phyloP scores from a whole-genome alignment of 2,797 vertebrate species.

The Enteromius thamalakanensis region DNA sequence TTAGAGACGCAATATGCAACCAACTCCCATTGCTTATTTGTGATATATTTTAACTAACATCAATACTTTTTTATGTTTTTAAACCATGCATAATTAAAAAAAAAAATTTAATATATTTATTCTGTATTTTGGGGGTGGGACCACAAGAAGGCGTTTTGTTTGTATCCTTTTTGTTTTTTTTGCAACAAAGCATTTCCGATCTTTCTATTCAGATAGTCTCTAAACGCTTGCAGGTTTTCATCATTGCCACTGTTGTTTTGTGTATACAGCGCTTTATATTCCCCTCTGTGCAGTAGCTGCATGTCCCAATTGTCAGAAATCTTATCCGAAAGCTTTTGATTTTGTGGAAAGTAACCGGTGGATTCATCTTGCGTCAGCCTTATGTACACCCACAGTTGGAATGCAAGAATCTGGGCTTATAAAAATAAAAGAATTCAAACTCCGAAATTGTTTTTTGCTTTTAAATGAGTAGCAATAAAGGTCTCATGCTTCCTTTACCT shows the following conservation, averaged over 20 bases:
- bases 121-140: constrained; percentile 36
- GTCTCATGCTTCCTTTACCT: not conserved
- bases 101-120: constrained; percentile 46
- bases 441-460: not conserved
- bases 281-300: constrained; percentile 85
- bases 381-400: constrained; percentile 86
- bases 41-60: constrained; percentile 55
- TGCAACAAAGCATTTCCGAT: constrained; percentile 36
- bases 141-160: constrained; percentile 32
- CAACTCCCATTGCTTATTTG: constrained; percentile 55
- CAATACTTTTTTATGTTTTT: constrained; percentile 59
- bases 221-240: constrained; percentile 81
- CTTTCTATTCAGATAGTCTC: constrained; percentile 81
- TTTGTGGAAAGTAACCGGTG: constrained; percentile 83
- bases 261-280: constrained; percentile 83
- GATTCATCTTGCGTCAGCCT: constrained; percentile 88
- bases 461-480: not conserved
- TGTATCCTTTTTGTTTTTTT: constrained; percentile 42
- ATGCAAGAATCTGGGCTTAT: constrained; percentile 82
- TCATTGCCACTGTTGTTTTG: constrained; percentile 82
- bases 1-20: constrained; percentile 69
- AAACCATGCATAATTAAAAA: constrained; percentile 50
- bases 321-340: constrained; percentile 77
- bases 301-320: constrained; percentile 75
- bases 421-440: constrained; percentile 81